These are phyloP conservation scores for Pelobates cultripes DNA, from an alignment of 2,797 vertebrate species.

Conservation along the genomic window DNA sequence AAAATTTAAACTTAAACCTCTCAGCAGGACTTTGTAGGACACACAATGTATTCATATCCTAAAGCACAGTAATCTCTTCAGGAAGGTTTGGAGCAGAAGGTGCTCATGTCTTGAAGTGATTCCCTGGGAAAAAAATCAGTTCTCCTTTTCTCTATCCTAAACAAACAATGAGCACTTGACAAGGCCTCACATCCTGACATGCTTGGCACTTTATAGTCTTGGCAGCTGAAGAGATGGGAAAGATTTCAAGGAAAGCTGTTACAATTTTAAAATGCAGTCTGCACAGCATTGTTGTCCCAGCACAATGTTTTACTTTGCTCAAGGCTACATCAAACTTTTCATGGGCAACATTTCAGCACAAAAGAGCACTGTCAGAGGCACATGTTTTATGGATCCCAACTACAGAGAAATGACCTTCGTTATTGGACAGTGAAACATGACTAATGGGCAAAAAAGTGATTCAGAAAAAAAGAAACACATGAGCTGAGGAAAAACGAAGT, in stretches of 20 bases:
- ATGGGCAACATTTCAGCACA: conserved; percentile 7
- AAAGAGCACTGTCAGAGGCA: conserved; percentile 12
- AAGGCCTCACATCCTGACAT: conserved; percentile 33
- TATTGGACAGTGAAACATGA: background rate
- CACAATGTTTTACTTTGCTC: conserved; percentile 9
- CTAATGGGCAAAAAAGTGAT: background rate
- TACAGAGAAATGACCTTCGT: background rate
- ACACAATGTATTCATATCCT: background rate
- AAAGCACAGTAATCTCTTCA: conserved; percentile 3
- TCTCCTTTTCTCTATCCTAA: conserved; percentile 21
- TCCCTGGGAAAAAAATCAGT: conserved; percentile 36
- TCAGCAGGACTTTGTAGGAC: no score
- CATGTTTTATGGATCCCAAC: conserved; percentile 5
- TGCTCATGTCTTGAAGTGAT: conserved; percentile 12
- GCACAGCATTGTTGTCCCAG: conserved; percentile 2
- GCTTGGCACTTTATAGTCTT: conserved; percentile 30
- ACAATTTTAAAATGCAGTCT: conserved; percentile 18
- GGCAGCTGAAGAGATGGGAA: conserved; percentile 19
- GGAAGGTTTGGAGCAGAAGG: conserved; percentile 22
- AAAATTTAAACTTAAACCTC: no score
- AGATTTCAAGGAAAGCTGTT: conserved; percentile 26
- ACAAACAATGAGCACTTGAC: conserved; percentile 33
- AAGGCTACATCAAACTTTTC: conserved; percentile 12
- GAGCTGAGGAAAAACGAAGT: background rate
- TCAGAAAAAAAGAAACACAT: background rate